Percentiles rank a stretch among this genome's conserved stretches.
These are phyloP conservation scores for Drosophila paranaensis DNA, from an alignment of 2,888 invertebrate species.

Conservation along the genomic window DNA sequence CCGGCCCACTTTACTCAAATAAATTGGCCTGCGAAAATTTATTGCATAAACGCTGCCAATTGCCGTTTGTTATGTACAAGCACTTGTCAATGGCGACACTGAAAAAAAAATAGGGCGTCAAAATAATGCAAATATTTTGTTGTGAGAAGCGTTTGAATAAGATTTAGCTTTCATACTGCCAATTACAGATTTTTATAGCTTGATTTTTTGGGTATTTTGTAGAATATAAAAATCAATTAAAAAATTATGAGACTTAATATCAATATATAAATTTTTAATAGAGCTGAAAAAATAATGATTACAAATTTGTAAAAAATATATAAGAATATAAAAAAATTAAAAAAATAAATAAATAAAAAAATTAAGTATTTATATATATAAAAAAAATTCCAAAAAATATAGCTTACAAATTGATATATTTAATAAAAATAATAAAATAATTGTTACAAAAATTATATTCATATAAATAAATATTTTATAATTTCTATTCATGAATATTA, in stretches of 20 bases:
- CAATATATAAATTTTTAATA: no score
- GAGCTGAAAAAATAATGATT: no score
- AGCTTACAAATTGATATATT: no score
- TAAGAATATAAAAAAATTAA: no score
- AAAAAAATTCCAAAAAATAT: no score
- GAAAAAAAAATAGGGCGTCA: neutral
- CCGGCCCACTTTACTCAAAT: conserved; percentile 66
- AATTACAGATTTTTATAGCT: neutral
- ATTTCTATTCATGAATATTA: no score
- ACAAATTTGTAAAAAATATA: no score
- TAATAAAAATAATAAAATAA: no score
- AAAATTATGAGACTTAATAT: neutral
- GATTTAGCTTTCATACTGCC: neutral
- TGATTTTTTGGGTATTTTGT: neutral
- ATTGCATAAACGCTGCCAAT: conserved; percentile 72
- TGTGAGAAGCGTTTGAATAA: neutral
- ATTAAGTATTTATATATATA: no score
- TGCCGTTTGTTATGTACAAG: conserved; percentile 59
- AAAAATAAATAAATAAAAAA: no score
- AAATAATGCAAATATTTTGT: neutral
- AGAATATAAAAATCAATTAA: neutral
- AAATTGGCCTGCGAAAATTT: conserved; percentile 75
- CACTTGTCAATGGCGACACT: conserved; percentile 11
- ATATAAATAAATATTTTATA: no score
- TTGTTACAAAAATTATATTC: no score